phyloP scores from a whole-genome alignment of 2,113 vertebrate genomes.

The Erythrocercus mccallii region DNA sequence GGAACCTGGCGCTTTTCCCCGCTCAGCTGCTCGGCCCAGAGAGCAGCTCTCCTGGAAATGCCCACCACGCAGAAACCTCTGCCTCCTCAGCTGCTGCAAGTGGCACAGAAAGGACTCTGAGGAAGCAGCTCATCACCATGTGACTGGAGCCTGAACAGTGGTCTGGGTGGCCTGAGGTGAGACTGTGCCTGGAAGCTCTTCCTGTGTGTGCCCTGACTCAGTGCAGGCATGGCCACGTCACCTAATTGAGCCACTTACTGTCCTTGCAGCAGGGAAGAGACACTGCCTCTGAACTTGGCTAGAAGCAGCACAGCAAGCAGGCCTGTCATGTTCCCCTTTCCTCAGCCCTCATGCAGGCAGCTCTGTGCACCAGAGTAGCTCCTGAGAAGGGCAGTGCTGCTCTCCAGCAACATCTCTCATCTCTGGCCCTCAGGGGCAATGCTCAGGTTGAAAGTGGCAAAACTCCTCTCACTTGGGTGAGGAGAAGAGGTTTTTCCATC shows the following conservation, averaged over 20 bases:
- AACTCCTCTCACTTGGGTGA: accelerated
- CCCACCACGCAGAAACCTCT: neutral
- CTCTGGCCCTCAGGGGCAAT: neutral
- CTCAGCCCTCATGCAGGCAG: neutral
- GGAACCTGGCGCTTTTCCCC: neutral
- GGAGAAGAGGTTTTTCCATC: neutral
- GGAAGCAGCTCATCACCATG: neutral
- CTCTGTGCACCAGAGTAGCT: neutral
- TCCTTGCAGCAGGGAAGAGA: neutral
- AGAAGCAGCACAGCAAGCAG: neutral
- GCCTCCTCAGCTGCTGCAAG: neutral
- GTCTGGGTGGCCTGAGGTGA: neutral
- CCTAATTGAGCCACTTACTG: neutral
- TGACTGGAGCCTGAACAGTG: neutral
- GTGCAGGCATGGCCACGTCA: neutral
- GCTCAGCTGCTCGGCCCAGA: neutral
- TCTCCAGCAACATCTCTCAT: neutral
- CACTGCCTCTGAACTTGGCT: neutral
- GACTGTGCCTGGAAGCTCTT: neutral
- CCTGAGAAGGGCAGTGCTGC: neutral
- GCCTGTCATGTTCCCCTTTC: neutral
- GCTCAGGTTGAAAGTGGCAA: neutral
- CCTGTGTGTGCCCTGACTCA: neutral
- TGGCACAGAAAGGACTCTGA: neutral
- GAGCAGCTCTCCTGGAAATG: neutral